Evolutionary conservation across 1,140 invertebrate species (phyloP).

Genomic region (Drosophila littoralis): DNA sequence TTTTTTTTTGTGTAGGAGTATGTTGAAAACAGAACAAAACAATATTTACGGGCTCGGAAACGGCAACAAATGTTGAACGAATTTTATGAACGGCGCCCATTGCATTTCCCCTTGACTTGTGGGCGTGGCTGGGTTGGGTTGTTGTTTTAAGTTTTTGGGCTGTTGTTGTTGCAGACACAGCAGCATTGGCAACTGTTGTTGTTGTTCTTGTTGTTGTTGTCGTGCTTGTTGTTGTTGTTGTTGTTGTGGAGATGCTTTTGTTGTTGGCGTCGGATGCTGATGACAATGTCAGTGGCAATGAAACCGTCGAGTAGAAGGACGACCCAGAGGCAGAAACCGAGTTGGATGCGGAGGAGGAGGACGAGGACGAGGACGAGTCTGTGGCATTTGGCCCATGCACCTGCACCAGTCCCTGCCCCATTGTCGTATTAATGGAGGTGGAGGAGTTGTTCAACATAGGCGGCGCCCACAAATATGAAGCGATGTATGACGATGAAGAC

Average conservation of each 20-base stretch:
- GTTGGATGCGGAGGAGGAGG: not conserved
- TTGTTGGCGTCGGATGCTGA: constrained; percentile 22
- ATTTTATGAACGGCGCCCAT: constrained; percentile 47
- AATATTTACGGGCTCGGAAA: constrained; percentile 74
- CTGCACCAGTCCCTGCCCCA: constrained; percentile 12
- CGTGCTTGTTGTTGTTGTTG: constrained; percentile 13
- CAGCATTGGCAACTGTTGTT: constrained; percentile 31
- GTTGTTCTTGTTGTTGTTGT: constrained; percentile 16
- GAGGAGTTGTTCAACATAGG: constrained; percentile 45
- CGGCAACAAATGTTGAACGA: constrained; percentile 63
- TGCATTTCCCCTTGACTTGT: constrained; percentile 21
- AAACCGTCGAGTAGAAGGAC: constrained; percentile 41
- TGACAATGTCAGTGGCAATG: constrained; percentile 35
- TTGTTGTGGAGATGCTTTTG: constrained; percentile 21
- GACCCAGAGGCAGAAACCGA: constrained; percentile 16
- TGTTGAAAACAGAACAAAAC: not conserved
- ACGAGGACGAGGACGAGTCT: not conserved
- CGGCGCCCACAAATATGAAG: constrained; percentile 72
- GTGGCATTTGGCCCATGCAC: constrained; percentile 36
- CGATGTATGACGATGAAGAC: constrained; percentile 63
- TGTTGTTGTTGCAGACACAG: constrained; percentile 25
- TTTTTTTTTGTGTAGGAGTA: constrained; percentile 6
- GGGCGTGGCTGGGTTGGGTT: constrained; percentile 47
- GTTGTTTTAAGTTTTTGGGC: constrained; percentile 39
- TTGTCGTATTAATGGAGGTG: constrained; percentile 6